Evolutionary conservation across 2,888 invertebrate genomes (phyloP), one percentile per base, ranked within the genome.

Genomic region (Graphium colonna): DNA sequence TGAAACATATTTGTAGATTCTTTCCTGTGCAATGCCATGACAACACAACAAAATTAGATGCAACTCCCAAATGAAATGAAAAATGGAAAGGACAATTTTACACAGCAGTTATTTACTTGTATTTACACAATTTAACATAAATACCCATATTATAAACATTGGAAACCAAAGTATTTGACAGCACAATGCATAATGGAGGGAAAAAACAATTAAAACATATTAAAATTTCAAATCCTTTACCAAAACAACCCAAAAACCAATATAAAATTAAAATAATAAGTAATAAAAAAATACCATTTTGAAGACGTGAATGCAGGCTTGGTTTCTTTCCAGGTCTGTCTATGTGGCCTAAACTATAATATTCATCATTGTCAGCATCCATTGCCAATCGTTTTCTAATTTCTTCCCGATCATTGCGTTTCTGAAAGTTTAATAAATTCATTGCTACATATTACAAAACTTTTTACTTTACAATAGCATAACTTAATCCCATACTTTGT

Each of bases 1-100:
- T 96, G 85, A 97, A 97, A 91, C 97, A 97, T 71, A 98, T 97
- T 91, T 97, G 97, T 48, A 97, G 93, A 89, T 97, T 97, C 94
- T 95, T 97, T 65, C 96, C 95, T 95, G 80, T 18, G 79, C 80
- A 68, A 63, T 65, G 62, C 71, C 68, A 75, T 63, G 68, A 77
- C 68, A 77, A 60, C 55, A 64, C 59, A 64, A 59, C 53, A 69
- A 31, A 9, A 31, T 67, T 63, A 60, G 62, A 57, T 62, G 36
- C 44, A 52, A 59, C 48, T 60, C 61, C 67, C 51, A 56, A 53
- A 57, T 58, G 62, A 56, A 54, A 46, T 54, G 54, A 36, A 44
- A n/a, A 47, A 51, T 47, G 41, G 33, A 41, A 2, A 36, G 2
- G 21, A 21, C 21, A 21, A 21, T 21, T 21, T 21, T 21, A 21